A percentile compares a stretch with the other conserved stretches of the same genome.
Evolutionary conservation across 2,797 vertebrate species (phyloP).

Genomic region (Acipenser transmontanus): DNA sequence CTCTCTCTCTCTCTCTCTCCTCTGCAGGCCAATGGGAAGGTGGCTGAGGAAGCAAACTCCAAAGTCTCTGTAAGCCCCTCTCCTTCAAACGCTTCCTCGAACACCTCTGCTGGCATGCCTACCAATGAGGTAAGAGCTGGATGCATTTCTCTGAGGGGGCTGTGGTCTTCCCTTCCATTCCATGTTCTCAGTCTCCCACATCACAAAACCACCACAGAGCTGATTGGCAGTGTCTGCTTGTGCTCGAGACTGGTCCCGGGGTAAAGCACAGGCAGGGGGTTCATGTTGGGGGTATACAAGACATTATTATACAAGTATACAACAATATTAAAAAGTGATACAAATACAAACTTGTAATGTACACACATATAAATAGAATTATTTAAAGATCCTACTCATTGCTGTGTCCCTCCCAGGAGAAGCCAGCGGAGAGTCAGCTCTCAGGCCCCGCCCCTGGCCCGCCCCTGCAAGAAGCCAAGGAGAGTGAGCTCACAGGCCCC

Average conservation of each 20-base stretch:
- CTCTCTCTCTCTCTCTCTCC: not conserved
- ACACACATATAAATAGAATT: too few species aligned
- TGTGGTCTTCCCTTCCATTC: not conserved
- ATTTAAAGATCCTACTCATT: too few species aligned
- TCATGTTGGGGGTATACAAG: too few species aligned
- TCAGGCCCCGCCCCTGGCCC: not conserved
- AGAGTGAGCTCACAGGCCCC: too few species aligned
- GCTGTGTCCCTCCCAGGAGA: too few species aligned
- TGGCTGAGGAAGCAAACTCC: slow-evolving; percentile 41
- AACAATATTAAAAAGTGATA: too few species aligned
- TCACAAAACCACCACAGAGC: not conserved
- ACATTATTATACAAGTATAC: too few species aligned
- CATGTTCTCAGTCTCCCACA: not conserved
- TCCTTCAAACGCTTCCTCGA: slow-evolving; percentile 59
- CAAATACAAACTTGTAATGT: too few species aligned
- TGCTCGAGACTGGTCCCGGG: too few species aligned
- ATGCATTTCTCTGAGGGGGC: not conserved
- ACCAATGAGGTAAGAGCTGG: not conserved
- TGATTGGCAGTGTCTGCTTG: too few species aligned
- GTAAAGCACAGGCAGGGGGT: too few species aligned
- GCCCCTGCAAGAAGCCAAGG: slow-evolving; percentile 9
- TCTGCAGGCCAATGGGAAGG: slow-evolving; percentile 48
- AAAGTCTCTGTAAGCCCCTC: slow-evolving; percentile 56
- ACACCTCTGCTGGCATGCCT: slow-evolving; percentile 33
- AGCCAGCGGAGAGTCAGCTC: too few species aligned